Base-by-base conservation (phyloP, 1,140 invertebrate genomes). In the Bradynema listronoti region DNA sequence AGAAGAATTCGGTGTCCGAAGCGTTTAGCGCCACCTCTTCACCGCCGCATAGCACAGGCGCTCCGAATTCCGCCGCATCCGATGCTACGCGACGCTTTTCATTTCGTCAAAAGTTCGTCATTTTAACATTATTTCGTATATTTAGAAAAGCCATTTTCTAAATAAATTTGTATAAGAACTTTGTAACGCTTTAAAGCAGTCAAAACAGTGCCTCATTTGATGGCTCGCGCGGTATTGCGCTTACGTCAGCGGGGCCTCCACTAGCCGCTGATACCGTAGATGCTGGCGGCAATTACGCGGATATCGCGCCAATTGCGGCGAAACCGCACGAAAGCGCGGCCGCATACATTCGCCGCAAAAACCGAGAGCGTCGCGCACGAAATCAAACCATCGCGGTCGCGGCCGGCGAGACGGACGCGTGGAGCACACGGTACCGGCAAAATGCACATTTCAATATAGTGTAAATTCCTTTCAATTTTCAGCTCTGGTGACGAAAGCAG, bases 341-440 rank as follows among this genome's bases (percentile, higher is more conserved):
- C 7, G 62, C 58, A 5, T 77, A 73, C 57, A 77, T 77, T 42
- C 57, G 75, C 30, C 64, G 74, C 25, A 78, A 78, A 46, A 78
- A 77, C 51, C 60, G 73, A 11, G 74, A 77, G 42, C 64, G 74
- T 32, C 42, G 74, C 19, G 52, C 58, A 32, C 39, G 74, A n/a
- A 78, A 78, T 56, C 39, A 56, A 30, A 77, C 74, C 11, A 77
- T 77, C 36, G 74, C 71, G 11, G 53, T 59, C 9, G 56, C 72
- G 1, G 75, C 72, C 32, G 75, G 72, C 42, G 58, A 56, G 27
- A 49, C 58, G 32, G 46, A 64, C 36, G 45, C 47, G 36, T 72
- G 41, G 19, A 42, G 52, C 36, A 42, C 19, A 22, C 22, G 36
- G 36, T 63, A 9, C 14, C 19, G n/a, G n/a, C n/a, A n/a, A n/a